Evolutionary conservation across 2,888 invertebrate species (phyloP), one percentile per base, ranked within the genome.

Genomic region (Caenorhabditis afra): DNA sequence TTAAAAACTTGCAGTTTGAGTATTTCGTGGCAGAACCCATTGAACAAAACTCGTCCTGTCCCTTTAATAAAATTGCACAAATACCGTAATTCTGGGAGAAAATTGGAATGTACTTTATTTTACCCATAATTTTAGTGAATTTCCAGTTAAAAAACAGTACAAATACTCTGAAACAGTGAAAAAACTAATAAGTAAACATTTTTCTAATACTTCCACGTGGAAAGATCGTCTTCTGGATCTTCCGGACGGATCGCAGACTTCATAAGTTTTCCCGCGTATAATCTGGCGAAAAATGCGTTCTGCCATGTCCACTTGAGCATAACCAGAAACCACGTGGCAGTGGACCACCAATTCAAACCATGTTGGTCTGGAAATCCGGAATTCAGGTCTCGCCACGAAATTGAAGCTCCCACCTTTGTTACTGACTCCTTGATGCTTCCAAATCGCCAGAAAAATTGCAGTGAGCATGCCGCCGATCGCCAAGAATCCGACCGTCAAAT

Each of bases 241-340:
- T 68, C 68, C 29, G 68, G 68, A 10, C 50, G 52, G 29, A 68
- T 44, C 10, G 58, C 20, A 5, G 68, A 59, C 14, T 50, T 58
- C n/a, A 16, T 16, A 16, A 57, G n/a, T 12, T 59, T 58, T 22
- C 58, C 59, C 7, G 59, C 18, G 47, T 35, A 66, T 7, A 45
- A 47, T 47, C 55, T 44, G 5, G 66, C 66, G 16, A 66, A 41
- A 52, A 65, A 66, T 16, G 77, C 70, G 16, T 77, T 77, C 52
- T 77, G 70, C 70, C 65, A 64, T 4, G 73, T 65, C 73, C 73
- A 73, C 45, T 73, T 73, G 14, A 73, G 45, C 64, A 73, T 49
- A 1, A 73, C 65, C 18, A 73, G 14, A n/a, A 73, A 73, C 73
- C 73, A 73, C 1, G 73, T 73, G 29, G 65, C 64, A 65, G 73